These are phyloP conservation scores for Perizoma affinitatum DNA, from an alignment of 2,888 invertebrate species.

Conservation along the genomic window DNA sequence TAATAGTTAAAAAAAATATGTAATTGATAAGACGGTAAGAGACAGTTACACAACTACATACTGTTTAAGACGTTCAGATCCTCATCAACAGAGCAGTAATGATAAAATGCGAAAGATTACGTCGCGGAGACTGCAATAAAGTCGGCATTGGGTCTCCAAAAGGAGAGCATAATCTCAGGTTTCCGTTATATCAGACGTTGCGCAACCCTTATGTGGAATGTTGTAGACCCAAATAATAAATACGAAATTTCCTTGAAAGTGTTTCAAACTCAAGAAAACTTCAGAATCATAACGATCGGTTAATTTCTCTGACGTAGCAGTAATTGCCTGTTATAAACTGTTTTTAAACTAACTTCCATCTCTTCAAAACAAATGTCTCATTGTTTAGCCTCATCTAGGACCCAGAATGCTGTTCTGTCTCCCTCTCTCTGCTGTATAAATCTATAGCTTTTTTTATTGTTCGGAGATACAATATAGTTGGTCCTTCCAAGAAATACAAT, in stretches of 20 bases:
- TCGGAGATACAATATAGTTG: neutral
- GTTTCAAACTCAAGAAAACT: too few species aligned
- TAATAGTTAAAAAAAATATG: too few species aligned
- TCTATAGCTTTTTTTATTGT: neutral
- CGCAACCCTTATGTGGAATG: neutral
- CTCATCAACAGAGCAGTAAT: neutral
- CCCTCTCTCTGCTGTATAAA: neutral
- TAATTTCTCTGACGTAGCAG: too few species aligned
- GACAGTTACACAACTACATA: too few species aligned
- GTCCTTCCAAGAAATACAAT: neutral
- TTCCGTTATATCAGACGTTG: conserved; percentile 1
- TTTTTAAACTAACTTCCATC: too few species aligned
- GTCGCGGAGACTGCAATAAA: neutral
- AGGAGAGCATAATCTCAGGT: neutral
- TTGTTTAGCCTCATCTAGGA: neutral
- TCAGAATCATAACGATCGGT: too few species aligned
- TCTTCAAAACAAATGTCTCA: too few species aligned
- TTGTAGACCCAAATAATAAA: neutral
- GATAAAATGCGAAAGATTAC: neutral
- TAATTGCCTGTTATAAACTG: too few species aligned
- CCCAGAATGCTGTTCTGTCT: neutral
- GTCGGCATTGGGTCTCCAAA: neutral
- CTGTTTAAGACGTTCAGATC: neutral
- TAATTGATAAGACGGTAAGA: too few species aligned
- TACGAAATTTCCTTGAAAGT: too few species aligned